Evolutionary conservation across 2,113 vertebrate species (phyloP).

Genomic region (Lamprotornis superbus): DNA sequence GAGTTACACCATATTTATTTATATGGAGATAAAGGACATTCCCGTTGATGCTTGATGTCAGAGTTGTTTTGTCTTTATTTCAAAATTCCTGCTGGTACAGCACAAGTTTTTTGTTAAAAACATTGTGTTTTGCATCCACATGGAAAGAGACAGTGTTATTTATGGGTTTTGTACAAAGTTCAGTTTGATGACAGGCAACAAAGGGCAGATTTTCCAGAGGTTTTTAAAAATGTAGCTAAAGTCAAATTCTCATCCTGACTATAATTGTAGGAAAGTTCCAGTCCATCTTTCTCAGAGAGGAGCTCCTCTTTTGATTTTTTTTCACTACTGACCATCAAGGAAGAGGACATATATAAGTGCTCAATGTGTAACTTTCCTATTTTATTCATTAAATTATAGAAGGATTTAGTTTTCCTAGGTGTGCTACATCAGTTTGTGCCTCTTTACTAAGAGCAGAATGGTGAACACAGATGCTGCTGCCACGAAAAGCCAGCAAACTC

Average conservation of each 20-base stretch:
- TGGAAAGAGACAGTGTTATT: neutral
- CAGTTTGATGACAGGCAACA: neutral
- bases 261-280: neutral
- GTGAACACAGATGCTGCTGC: neutral
- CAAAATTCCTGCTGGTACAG: neutral
- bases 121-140: neutral
- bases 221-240: neutral
- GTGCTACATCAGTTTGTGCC: fast-evolving
- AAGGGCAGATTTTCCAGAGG: neutral
- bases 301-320: neutral
- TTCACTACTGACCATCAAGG: neutral
- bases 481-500: neutral
- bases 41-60: neutral
- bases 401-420: neutral
- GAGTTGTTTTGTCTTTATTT: neutral
- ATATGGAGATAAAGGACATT: neutral
- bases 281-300: neutral
- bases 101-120: neutral
- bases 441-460: neutral
- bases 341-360: neutral
- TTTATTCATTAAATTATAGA: neutral
- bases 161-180: neutral
- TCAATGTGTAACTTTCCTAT: neutral
- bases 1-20: neutral
- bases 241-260: neutral